Evolutionary conservation across 2,888 invertebrate species (phyloP), one percentile per base, ranked within the genome.

Genomic region (Philereme vetulata): DNA sequence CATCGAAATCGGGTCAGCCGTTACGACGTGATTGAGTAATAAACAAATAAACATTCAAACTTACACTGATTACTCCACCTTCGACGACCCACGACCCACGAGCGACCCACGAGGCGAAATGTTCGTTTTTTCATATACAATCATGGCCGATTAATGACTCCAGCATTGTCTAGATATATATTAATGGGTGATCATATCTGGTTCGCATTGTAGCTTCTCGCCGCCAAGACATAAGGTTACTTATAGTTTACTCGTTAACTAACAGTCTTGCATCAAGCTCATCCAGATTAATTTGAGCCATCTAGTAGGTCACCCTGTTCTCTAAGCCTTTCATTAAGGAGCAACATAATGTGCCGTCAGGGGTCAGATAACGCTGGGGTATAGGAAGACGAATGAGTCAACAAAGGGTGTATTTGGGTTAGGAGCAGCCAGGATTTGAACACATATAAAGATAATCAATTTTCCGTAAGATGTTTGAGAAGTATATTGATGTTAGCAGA

Each of bases 391-490:
- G 61, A 51, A 66, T 59, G 56, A 40, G 65, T 74, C 70, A 75
- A 80, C 75, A 76, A 75, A 72, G 72, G 69, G 57, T 70, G 64
- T 6, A 57, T 56, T 43, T 49, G 46, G 55, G 46, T 43, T 49
- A 50, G 51, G 42, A 42, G 42, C 46, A 51, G 36, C 35, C 47
- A 32, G 42, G 38, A 33, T 40, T 45, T 40, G 21, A 32, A 40
- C 10, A 38, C 2, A 46, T 10, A 46, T 32, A 32, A 3, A 35
- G 7, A 35, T 1, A 35, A 6, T 35, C 7, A 35, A 35, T 21
- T 21, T 21, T 21, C 21, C 21, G 21, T 21, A 21, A 21, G 21
- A 21, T 1, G 21, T 21, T 21, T 21, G 21, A 21, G 21, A 21
- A 21, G 21, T 36, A 7, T 36, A 36, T 36, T 36, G 36, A 36